Evolutionary conservation across 2,797 vertebrate genomes (phyloP).

Genomic region (Sebastes kiyomatsui): DNA sequence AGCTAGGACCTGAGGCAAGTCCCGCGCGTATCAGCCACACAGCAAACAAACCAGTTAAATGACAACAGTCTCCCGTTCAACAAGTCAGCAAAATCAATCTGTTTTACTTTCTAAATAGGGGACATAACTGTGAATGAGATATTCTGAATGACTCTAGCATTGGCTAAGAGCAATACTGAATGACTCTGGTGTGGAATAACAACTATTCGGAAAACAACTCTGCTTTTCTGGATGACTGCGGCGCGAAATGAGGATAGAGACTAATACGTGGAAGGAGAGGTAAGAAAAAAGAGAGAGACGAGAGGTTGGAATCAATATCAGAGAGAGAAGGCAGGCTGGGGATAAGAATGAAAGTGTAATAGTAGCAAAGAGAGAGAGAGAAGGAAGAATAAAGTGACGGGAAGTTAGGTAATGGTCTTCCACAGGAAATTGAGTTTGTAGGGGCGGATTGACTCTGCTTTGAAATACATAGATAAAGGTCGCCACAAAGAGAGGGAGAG

Average conservation of each 20-base stretch:
- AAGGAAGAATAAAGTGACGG: slow-evolving; percentile 69
- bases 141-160: slow-evolving; percentile 45
- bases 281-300: slow-evolving; percentile 8
- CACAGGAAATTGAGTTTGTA: slow-evolving; percentile 84
- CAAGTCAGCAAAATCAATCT: slow-evolving; percentile 56
- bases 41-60: slow-evolving; percentile 63
- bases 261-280: slow-evolving; percentile 25
- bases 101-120: slow-evolving; percentile 35
- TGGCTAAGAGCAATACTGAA: slow-evolving; percentile 34
- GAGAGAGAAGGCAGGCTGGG: slow-evolving; percentile 17
- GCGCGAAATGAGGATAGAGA: slow-evolving; percentile 43
- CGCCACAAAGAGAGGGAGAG: slow-evolving; percentile 42
- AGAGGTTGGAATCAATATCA: slow-evolving; percentile 60
- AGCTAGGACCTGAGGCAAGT: slow-evolving; percentile 48
- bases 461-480: slow-evolving; percentile 82
- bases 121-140: slow-evolving; percentile 48
- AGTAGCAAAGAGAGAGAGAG: slow-evolving; percentile 52
- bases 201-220: slow-evolving; percentile 46
- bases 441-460: slow-evolving; percentile 78
- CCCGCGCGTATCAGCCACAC: slow-evolving; percentile 35
- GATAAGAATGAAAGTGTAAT: slow-evolving; percentile 49
- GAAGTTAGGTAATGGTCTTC: slow-evolving; percentile 82
- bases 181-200: slow-evolving; percentile 57
- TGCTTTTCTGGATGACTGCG: slow-evolving; percentile 52
- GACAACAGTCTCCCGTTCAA: slow-evolving; percentile 37